Percentiles rank a stretch among this genome's conserved stretches.
Evolutionary conservation across 2,888 invertebrate genomes (phyloP).

Genomic region (Drosophila melanosoma): DNA sequence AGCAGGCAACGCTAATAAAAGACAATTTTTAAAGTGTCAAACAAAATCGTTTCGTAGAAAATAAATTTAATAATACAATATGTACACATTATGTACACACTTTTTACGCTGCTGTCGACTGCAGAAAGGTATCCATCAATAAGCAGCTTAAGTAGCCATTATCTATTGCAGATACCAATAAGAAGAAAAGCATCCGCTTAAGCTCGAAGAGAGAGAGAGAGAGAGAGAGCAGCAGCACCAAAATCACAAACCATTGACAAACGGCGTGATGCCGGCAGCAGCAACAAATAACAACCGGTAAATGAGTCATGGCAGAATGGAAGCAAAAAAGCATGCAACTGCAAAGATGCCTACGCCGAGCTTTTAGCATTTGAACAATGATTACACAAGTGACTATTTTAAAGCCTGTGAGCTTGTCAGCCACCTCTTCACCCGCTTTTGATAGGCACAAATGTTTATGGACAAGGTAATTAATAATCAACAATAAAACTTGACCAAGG

Average conservation of each 20-base stretch:
- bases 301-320: constrained; percentile 47
- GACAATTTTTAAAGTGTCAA: constrained; percentile 7
- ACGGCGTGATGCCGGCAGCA: constrained; percentile 2
- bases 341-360: constrained; percentile 2
- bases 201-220: background rate
- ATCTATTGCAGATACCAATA: background rate
- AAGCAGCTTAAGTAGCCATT: constrained; percentile 4
- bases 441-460: constrained; percentile 7
- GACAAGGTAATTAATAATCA: constrained; percentile 17
- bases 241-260: constrained; percentile 19
- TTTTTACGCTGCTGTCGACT: background rate
- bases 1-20: background rate
- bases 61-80: background rate
- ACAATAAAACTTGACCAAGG: constrained; percentile 44
- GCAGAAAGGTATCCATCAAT: background rate
- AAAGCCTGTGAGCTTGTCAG: constrained; percentile 21
- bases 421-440: background rate
- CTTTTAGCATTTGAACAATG: background rate
- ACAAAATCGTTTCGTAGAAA: constrained; percentile 41
- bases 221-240: background rate
- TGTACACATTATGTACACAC: background rate
- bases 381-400: constrained; percentile 35
- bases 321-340: constrained; percentile 10
- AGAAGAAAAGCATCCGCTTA: background rate
- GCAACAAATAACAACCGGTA: constrained; percentile 48